phyloP scores from a whole-genome alignment of 1,140 invertebrate species.

The Drosophila tani region DNA sequence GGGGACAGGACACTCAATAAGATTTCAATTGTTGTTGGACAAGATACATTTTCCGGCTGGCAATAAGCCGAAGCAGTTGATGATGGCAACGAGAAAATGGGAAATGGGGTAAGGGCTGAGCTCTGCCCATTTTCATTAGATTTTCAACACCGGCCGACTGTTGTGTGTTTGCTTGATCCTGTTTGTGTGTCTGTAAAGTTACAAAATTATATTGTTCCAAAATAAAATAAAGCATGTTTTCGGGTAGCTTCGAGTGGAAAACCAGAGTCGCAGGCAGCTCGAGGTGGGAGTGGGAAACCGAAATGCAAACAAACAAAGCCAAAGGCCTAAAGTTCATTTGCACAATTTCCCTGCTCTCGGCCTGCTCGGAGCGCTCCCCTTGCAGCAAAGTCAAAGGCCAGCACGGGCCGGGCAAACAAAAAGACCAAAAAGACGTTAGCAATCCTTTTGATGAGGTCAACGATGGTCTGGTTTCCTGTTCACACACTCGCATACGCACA shows the following conservation, averaged over 20 bases:
- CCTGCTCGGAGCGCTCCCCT: slow-evolving; percentile 30
- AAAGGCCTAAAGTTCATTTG: slow-evolving; percentile 84
- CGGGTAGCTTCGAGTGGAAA: slow-evolving; percentile 36
- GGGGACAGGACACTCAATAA: slow-evolving; percentile 61
- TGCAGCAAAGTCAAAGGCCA: slow-evolving; percentile 76
- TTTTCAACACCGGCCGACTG: slow-evolving; percentile 50
- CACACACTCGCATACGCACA: slow-evolving; percentile 28
- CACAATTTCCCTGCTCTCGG: slow-evolving; percentile 63
- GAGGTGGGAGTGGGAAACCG: slow-evolving; percentile 53
- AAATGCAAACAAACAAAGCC: slow-evolving; percentile 81
- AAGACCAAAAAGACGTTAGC: slow-evolving; percentile 82
- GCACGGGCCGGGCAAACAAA: slow-evolving; percentile 71
- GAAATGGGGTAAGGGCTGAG: slow-evolving; percentile 5
- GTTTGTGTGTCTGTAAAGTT: slow-evolving; percentile 60
- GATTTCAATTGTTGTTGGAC: slow-evolving; percentile 70
- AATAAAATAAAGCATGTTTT: slow-evolving; percentile 80
- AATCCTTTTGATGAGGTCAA: slow-evolving; percentile 84
- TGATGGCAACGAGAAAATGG: background rate
- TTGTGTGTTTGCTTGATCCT: slow-evolving; percentile 13
- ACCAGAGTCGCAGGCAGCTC: slow-evolving; percentile 17
- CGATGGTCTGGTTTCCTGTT: slow-evolving; percentile 69
- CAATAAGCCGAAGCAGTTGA: slow-evolving; percentile 15
- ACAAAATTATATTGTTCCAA: slow-evolving; percentile 80
- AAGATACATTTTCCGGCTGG: slow-evolving; percentile 19
- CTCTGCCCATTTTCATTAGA: slow-evolving; percentile 73